Conservation (phyloP, 2,797 vertebrate genomes). For the Dromococcyx pavoninus region DNA sequence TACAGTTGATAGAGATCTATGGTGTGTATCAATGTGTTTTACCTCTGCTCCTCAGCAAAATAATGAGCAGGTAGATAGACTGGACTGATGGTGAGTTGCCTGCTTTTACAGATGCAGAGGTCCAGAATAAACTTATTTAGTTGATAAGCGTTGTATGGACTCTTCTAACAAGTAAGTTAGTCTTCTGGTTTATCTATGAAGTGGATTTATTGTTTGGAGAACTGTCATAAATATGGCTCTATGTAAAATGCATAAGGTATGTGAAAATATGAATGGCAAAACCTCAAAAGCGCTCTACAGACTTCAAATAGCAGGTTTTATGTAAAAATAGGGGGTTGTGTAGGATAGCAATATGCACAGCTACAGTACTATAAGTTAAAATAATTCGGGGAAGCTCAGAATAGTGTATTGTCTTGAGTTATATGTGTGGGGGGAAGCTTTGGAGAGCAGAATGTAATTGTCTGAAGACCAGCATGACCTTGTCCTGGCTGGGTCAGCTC, state of each 20-base stretch:
- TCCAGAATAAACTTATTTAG: background rate
- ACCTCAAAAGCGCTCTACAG: background rate
- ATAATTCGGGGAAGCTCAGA: background rate
- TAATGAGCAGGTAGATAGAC: background rate
- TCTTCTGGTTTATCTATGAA: background rate
- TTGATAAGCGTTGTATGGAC: background rate
- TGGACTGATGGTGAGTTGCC: background rate
- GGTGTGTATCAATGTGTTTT: background rate
- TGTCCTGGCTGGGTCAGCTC: background rate
- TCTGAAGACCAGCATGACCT: fast-evolving
- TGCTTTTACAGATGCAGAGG: background rate
- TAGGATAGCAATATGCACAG: background rate
- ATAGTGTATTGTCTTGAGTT: background rate
- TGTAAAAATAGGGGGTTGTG: background rate
- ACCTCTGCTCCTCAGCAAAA: background rate
- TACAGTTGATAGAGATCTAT: background rate
- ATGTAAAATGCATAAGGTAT: background rate
- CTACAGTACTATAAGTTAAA: background rate
- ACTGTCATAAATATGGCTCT: background rate
- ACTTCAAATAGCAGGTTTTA: background rate
- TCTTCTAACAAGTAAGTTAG: background rate
- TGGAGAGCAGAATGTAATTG: background rate
- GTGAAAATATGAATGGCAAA: background rate
- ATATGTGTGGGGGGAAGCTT: background rate
- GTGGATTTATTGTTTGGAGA: background rate